Evolutionary conservation across 1,140 invertebrate species (phyloP).

Genomic region (Tribolium madens): DNA sequence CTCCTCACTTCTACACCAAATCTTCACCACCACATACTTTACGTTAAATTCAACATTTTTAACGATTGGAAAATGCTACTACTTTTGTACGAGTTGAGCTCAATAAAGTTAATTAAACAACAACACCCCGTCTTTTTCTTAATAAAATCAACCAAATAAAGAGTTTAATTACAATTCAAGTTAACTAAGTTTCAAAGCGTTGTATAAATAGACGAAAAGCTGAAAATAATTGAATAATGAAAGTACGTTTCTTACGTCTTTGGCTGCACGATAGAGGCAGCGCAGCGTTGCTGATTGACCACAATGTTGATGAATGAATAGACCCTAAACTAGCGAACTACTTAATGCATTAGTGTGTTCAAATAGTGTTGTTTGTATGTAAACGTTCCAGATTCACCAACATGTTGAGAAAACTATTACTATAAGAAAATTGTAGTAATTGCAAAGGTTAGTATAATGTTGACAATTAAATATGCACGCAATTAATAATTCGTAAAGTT

Average conservation of each 20-base stretch:
- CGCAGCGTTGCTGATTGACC: conserved; percentile 36
- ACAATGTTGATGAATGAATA: conserved; percentile 48
- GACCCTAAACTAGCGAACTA: conserved; percentile 43
- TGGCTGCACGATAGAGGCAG: conserved; percentile 20
- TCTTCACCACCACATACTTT: not conserved
- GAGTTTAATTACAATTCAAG: not conserved
- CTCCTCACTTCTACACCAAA: not conserved
- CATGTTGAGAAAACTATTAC: not conserved
- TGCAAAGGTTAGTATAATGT: not conserved
- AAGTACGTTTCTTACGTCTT: conserved; percentile 9
- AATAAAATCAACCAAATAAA: not conserved
- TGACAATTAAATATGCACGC: not conserved
- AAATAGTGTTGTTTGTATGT: conserved; percentile 20
- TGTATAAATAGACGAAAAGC: conserved; percentile 20
- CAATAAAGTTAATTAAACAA: not conserved
- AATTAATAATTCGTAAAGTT: not conserved
- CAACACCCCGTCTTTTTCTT: not conserved
- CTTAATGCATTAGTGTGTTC: conserved; percentile 61
- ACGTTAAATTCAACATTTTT: too few species aligned
- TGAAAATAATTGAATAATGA: conserved; percentile 44
- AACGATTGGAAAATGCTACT: too few species aligned
- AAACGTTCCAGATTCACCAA: not conserved
- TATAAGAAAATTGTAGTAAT: not conserved
- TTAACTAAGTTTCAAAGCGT: not conserved
- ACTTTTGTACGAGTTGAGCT: not conserved